Base-by-base conservation (phyloP, 1,140 invertebrate genomes). In the Drosophila orena region DNA sequence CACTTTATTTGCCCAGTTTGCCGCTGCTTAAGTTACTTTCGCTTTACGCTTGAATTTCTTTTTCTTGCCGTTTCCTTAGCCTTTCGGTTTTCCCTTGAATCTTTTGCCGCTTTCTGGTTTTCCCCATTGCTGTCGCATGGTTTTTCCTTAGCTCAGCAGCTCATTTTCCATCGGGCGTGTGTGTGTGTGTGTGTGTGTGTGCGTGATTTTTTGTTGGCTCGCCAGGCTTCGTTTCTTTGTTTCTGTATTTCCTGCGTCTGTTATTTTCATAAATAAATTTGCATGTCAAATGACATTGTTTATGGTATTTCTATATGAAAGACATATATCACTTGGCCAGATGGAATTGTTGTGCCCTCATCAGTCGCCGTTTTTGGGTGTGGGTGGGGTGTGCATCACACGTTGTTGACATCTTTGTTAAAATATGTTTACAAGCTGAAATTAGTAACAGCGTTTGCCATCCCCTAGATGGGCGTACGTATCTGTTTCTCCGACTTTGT, bases 231-330 rank as follows among this genome's bases (percentile, higher is more conserved):
- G 50, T 58, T 83, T 74, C 59, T 17, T 17, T 17, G 17, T 17
- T 17, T 17, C 17, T 72, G 56, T 68, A 15, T 65, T 77, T 73
- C 71, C 35, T 84, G 77, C 64, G 68, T 60, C 55, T 90, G 85
- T 79, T 90, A 89, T 89, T 89, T 88, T 89, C 84, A 89, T 89
- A 89, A 89, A 89, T 90, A 89, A 89, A 89, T 89, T 89, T 89
- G 84, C 84, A 89, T 89, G 85, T 77, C 69, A 90, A 89, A 89
- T 89, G 85, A 90, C 85, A 89, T 89, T 89, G 84, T 89, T 89
- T 90, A 89, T 89, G 80, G 80, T 68, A 89, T 90, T 89, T 55
- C 79, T 90, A 89, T 88, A 89, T 77, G 84, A 84, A 57, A 70
- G 60, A 68, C 83, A 83, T 83, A 88, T 89, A 79, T 88, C 71